Conservation (phyloP, 2,797 vertebrate species). For the Acropternis orthonyx region DNA sequence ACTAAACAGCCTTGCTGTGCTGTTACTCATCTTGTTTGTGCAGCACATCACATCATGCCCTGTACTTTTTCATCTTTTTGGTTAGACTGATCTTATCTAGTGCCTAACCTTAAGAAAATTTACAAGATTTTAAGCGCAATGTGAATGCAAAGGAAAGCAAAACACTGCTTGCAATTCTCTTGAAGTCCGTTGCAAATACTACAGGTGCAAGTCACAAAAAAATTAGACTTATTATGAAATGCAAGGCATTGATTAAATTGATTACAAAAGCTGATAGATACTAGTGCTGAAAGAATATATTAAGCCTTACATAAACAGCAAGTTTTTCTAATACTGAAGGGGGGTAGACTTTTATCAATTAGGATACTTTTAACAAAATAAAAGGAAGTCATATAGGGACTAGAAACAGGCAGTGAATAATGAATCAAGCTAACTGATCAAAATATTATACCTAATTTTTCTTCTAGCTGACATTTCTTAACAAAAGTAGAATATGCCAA, state of each 20-base stretch:
- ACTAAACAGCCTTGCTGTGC: neutral
- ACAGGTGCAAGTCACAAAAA: neutral
- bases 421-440: neutral
- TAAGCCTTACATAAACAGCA: neutral
- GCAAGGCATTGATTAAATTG: neutral
- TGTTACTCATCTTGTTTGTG: neutral
- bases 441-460: neutral
- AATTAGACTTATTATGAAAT: neutral
- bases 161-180: neutral
- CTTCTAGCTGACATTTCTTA: neutral
- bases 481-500: neutral
- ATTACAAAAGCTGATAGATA: neutral
- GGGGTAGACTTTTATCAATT: neutral
- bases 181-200: neutral
- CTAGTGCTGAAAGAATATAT: neutral
- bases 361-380: neutral
- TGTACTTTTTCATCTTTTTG: neutral
- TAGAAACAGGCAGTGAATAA: neutral
- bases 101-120: neutral
- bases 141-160: neutral
- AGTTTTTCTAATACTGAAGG: neutral
- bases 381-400: neutral
- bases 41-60: neutral
- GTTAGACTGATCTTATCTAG: neutral
- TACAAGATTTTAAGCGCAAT: neutral